phyloP scores from a whole-genome alignment of 2,888 invertebrate species.

The Andrena haemorrhoa region DNA sequence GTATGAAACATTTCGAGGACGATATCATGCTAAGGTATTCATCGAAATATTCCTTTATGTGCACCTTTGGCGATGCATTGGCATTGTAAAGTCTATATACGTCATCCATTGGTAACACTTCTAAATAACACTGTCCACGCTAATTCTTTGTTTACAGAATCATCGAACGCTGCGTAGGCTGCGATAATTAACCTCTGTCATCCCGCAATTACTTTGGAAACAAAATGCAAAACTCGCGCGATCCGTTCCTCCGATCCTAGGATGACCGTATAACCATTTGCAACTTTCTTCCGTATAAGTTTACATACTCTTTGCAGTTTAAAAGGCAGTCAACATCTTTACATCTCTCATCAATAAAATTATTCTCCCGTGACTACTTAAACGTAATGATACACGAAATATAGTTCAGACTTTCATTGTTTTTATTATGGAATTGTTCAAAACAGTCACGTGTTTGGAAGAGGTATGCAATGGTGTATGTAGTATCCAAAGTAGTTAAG shows the following conservation, averaged over 20 bases:
- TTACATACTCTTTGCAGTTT: background rate
- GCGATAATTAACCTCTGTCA: background rate
- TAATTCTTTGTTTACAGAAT: background rate
- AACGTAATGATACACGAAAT: too few relatives aligned
- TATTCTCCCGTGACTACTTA: background rate
- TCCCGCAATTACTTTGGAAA: background rate
- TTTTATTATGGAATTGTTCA: too few relatives aligned
- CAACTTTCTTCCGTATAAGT: background rate
- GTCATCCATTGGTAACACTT: constrained; percentile 70
- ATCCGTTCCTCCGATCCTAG: background rate
- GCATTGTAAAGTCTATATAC: constrained; percentile 72
- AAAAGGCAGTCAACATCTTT: background rate
- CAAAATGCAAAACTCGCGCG: background rate
- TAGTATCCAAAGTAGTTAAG: too few relatives aligned
- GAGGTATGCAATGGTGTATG: too few relatives aligned
- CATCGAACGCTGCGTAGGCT: too few relatives aligned
- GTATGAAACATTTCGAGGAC: background rate
- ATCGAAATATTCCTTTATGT: constrained; percentile 73
- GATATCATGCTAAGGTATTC: constrained; percentile 59
- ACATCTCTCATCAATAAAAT: background rate
- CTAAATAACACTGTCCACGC: background rate
- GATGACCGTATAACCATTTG: background rate
- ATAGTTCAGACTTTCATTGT: too few relatives aligned
- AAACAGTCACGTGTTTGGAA: too few relatives aligned
- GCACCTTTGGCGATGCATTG: constrained; percentile 67